Evolutionary conservation across 1,140 invertebrate species (phyloP), one percentile per base, ranked within the genome.

Genomic region (Grapholita molesta): DNA sequence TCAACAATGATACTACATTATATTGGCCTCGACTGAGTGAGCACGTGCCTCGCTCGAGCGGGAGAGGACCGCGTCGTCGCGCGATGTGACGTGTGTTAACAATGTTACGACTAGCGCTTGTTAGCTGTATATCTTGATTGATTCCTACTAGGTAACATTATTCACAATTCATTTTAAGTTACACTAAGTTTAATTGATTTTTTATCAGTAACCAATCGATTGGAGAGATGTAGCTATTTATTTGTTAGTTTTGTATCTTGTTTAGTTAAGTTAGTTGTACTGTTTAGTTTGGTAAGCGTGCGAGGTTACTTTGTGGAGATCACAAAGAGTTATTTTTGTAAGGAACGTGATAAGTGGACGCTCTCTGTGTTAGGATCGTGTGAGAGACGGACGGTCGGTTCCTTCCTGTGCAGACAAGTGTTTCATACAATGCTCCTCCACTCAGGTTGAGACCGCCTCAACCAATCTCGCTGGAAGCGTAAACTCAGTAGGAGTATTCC

Each of bases 81-180:
- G n/a, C n/a, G n/a, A n/a, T n/a, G n/a, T n/a, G n/a, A n/a, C n/a
- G 18, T 48, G n/a, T 48, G n/a, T 48, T 48, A 48, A 48, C 6
- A 48, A 48, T 48, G 18, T 21, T 48, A 48, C 6, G 35, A 38
- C 4, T 18, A 18, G 18, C 42, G 21, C 42, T 48, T 48, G 42
- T 48, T 48, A 61, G 55, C 25, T 61, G 55, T 61, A 61, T 61
- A 61, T 61, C 55, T 61, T 61, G 55, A 18, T 52, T 52, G 42
- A 61, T 61, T 61, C 55, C 55, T 61, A 61, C 55, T 61, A 30
- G 24, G 25, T 61, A 28, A 61, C 32, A 61, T 61, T 28, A 12
- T 61, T 61, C 25, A 61, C 55, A 61, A 61, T 61, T 61, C 7
- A 32, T 61, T 61, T 28, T 28, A 28, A 61, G n/a, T 61, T 61